Evolutionary conservation across 2,797 vertebrate species (phyloP), one percentile per base, ranked within the genome.

Genomic region (Hypotaenidia okinawae): DNA sequence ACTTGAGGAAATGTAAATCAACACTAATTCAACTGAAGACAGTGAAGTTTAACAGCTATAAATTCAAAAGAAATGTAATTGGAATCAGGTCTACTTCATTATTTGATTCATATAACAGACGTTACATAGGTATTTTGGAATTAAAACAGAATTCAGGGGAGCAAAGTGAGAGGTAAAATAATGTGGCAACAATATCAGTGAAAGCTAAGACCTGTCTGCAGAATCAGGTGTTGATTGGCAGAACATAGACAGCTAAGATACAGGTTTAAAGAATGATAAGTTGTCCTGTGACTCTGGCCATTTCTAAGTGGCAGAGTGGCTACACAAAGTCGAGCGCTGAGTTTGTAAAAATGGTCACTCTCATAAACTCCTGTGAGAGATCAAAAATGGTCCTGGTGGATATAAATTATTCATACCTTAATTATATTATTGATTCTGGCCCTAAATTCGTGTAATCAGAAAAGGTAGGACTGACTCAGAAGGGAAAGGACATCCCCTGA

Each of bases 321-420:
- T 80, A 84, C 37, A 64, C 47, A 96, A 90, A 93, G 22, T 80
- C 37, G 77, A 93, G 84, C 92, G 69, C 39, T 37, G 76, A 79
- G 68, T 94, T 79, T 86, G 67, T 62, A 59, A 85, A 45, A 92
- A 84, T 68, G 41, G 72, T 88, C 66, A 35, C 49, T 93, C 39
- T 90, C 62, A 80, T 24, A 77, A 64, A 63, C 6, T 55, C 47
- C 47, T 84, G 3, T 45, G 57, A 62, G 27, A 87, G 21, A 82
- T 7, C 25, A 63, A 79, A 92, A 88, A 43, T 4, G 1, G 9
- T 90, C 33, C 81, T 64, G 7, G 47, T 66, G 49, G 32, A 89
- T 93, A 77, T 91, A 81, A 93, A 69, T 93, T 90, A 90, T 63
- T 73, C 72, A 55, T 89, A 41, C 14, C 85, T 61, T 91, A 45